Base-by-base conservation (phyloP, 30 jellyfish, hydroid and myxozoan species). In the Hydra vulgaris region DNA sequence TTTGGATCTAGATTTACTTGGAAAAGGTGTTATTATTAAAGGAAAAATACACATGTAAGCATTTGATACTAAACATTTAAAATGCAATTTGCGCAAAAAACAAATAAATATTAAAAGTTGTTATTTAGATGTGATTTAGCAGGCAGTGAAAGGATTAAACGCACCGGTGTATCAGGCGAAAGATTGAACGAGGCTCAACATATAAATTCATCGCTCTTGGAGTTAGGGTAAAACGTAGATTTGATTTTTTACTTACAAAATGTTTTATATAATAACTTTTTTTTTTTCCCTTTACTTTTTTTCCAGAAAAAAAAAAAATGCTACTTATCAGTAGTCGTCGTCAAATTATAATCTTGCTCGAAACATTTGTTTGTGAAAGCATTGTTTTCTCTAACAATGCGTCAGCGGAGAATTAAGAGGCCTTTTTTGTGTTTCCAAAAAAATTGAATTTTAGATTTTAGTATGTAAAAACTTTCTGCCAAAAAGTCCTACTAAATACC, bases 41-140 rank as follows among this genome's bases (percentile, higher is more conserved):
- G 99, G 99, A n/a, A 93, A 93, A 82, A 87, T 93, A 40, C 95
- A 87, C 76, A 74, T 93, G 99, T 88, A 74, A 84, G 99, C 80
- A n/a, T 0, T 26, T 0, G 12, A 3, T 12, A 40, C 5, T 40
- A 40, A 40, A 40, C 61, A 40, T 68, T 68, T 68, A 68, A 68
- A 68, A 20, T 3, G 16, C 7, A 22, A 1, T 20, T 18, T 25
- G 7, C 86, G 21, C 26, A 18, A 52, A 52, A 71, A 21, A 7
- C n/a, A 70, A 7, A 18, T 52, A 25, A 81, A 71, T 79, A 1
- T 21, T 21, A 18, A 26, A 40, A 3, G 25, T 80, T 26, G 75
- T 27, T 3, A 75, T 82, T 19, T 68, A 93, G 99, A 71, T 93
- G 99, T 78, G 99, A 93, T 71, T 89, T 93, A 18, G 99, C 99